phyloP scores from a whole-genome alignment of 2,113 vertebrate genomes.

The Tenebrosternarchus preto region DNA sequence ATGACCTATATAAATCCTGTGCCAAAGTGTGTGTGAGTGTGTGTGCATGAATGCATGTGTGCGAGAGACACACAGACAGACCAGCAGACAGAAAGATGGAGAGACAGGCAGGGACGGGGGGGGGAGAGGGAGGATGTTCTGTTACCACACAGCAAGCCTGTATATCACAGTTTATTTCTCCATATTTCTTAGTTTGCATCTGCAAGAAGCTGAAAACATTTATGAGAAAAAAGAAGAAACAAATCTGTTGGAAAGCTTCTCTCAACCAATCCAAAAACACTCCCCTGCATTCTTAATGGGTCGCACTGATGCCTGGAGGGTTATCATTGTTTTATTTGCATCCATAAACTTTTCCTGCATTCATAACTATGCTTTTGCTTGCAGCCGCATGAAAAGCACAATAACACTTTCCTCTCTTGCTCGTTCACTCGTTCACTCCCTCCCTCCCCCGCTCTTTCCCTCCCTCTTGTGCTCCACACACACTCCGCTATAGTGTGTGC shows the following conservation, averaged over 20 bases:
- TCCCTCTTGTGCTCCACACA: constrained; percentile 39
- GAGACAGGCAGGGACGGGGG: background rate
- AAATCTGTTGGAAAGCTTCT: constrained; percentile 34
- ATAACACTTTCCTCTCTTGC: constrained; percentile 16
- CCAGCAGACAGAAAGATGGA: no score
- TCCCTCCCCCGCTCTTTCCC: constrained; percentile 1
- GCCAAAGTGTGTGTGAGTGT: constrained; percentile 12
- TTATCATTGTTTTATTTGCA: constrained; percentile 53
- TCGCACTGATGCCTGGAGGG: constrained; percentile 56
- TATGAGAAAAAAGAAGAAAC: constrained; percentile 27
- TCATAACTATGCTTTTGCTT: constrained; percentile 51
- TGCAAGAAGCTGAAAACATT: constrained; percentile 48
- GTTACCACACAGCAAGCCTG: constrained; percentile 27
- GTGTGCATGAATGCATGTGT: background rate
- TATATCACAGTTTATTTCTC: constrained; percentile 49
- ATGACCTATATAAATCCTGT: constrained; percentile 52
- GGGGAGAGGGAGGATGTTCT: constrained; percentile 8
- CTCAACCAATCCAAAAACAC: constrained; percentile 39
- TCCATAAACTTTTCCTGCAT: constrained; percentile 51
- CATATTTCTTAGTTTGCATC: constrained; percentile 46
- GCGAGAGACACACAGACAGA: no score
- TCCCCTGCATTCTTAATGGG: constrained; percentile 37
- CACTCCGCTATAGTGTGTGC: constrained; percentile 23
- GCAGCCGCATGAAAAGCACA: constrained; percentile 49
- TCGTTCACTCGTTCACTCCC: constrained; percentile 5